A percentile compares a stretch with the other conserved stretches of the same genome.
Evolutionary conservation across 2,113 vertebrate species (phyloP).

Genomic region (Lanius ludovicianus): DNA sequence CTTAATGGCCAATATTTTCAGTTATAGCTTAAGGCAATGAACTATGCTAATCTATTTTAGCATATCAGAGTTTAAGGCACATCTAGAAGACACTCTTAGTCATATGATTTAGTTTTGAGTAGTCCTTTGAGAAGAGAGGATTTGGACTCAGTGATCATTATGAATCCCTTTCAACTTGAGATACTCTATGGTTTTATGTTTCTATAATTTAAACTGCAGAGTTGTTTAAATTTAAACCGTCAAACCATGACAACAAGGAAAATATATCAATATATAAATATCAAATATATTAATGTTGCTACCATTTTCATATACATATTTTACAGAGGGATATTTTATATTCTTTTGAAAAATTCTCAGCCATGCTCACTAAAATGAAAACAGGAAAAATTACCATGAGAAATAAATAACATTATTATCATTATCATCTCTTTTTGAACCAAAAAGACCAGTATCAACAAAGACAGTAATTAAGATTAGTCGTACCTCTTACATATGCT

Average conservation of each 20-base stretch:
- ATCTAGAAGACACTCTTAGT: background rate
- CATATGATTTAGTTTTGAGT: background rate
- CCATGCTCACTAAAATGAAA: background rate
- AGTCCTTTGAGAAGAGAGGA: background rate
- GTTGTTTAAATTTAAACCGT: background rate
- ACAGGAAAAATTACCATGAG: background rate
- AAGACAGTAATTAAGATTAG: background rate
- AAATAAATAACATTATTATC: background rate
- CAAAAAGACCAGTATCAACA: background rate
- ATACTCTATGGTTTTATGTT: background rate
- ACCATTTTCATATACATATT: background rate
- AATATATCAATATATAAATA: background rate
- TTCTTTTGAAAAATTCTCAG: background rate
- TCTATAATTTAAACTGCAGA: background rate
- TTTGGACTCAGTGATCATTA: background rate
- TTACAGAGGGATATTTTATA: background rate
- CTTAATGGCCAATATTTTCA: background rate
- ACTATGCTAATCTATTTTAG: background rate
- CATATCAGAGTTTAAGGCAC: background rate
- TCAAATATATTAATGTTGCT: background rate
- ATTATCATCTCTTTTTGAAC: background rate
- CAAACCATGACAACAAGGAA: background rate
- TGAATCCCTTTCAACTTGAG: background rate
- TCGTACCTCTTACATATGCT: background rate
- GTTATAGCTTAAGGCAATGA: background rate